Evolutionary conservation across 53 echinoderm and acorn worm species (phyloP).

Genomic region (Actinopyga echinites): DNA sequence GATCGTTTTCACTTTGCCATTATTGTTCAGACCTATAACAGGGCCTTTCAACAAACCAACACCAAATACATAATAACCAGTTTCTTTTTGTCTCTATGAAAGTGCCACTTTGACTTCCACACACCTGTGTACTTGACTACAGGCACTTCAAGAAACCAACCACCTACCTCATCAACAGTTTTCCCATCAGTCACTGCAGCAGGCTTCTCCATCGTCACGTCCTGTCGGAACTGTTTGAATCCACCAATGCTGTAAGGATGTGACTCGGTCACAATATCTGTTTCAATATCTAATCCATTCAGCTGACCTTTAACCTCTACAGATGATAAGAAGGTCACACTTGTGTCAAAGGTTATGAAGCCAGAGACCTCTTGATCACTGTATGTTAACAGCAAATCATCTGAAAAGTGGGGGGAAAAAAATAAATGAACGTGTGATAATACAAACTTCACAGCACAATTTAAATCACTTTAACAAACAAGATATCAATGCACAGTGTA

Average conservation of each 20-base stretch:
- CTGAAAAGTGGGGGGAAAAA: not conserved
- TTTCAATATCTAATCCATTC: conserved; percentile 57
- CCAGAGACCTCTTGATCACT: conserved; percentile 43
- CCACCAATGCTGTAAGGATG: not conserved
- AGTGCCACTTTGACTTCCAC: too few relatives aligned
- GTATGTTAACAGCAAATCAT: conserved; percentile 14
- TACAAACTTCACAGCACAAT: too few relatives aligned
- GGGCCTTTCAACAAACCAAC: too few relatives aligned
- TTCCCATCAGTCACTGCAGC: not conserved
- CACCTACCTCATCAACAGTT: not conserved
- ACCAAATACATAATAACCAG: too few relatives aligned
- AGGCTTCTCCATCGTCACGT: not conserved
- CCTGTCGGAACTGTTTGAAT: not conserved
- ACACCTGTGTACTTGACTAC: too few relatives aligned
- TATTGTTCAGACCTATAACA: too few relatives aligned
- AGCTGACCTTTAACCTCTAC: conserved; percentile 37
- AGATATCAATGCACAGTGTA: too few relatives aligned
- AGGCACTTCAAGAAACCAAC: too few relatives aligned
- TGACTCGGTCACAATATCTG: conserved; percentile 44
- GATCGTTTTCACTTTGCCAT: too few relatives aligned
- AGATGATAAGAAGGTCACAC: conserved; percentile 17
- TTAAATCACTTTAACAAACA: too few relatives aligned
- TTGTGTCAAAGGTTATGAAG: conserved; percentile 41
- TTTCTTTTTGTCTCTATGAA: too few relatives aligned
- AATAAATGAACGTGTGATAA: not conserved